Conservation (phyloP, 2,113 vertebrate genomes). For the Collichthys lucidus region DNA sequence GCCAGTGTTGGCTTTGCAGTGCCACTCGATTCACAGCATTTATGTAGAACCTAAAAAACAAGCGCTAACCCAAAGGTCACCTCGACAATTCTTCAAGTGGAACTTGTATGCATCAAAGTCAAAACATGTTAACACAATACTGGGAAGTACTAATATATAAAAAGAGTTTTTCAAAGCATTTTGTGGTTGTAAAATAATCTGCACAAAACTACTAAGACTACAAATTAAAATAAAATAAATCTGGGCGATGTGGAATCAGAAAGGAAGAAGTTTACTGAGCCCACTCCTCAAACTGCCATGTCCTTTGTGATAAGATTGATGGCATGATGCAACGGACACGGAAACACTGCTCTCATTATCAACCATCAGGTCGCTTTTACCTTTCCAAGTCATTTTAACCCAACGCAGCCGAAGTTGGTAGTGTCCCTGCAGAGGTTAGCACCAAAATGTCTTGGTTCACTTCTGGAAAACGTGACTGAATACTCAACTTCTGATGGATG, state of each 20-base stretch:
- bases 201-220: not conserved
- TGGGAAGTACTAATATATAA: not conserved
- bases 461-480: not conserved
- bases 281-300: not conserved
- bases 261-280: not conserved
- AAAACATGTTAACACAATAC: not conserved
- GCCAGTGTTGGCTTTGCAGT: constrained; percentile 11
- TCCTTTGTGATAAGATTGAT: constrained; percentile 16
- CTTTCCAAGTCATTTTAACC: constrained; percentile 19
- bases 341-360: constrained; percentile 29
- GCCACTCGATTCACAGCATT: not conserved
- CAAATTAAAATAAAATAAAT: not conserved
- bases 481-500: constrained; percentile 6
- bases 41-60: not conserved
- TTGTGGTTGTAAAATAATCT: not conserved
- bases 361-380: constrained; percentile 39
- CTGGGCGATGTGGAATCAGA: not conserved
- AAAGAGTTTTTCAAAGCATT: not conserved
- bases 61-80: constrained; percentile 11
- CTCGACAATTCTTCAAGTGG: not conserved
- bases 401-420: not conserved
- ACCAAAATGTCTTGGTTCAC: not conserved
- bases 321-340: constrained; percentile 2
- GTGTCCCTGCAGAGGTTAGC: constrained; percentile 13
- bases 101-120: not conserved